Conservation (phyloP, 2,797 vertebrate genomes). For the Rhinella marina region DNA sequence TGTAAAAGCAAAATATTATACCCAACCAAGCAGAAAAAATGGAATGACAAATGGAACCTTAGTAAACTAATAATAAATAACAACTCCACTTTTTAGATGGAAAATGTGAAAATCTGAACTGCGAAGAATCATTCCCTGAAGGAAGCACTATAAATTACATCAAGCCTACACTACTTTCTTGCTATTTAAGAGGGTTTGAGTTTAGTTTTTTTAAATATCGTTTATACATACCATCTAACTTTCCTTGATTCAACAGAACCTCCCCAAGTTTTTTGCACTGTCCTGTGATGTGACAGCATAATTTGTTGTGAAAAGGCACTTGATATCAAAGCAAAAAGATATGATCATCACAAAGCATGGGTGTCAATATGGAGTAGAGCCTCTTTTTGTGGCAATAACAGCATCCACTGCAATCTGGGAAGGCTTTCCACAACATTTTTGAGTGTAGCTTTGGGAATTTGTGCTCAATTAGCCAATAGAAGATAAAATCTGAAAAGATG, state of each 20-base stretch:
- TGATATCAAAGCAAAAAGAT: neutral
- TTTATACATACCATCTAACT: neutral
- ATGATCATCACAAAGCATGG: too few species aligned
- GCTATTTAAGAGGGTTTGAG: neutral
- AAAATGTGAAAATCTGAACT: slow-evolving; percentile 8
- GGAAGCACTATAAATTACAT: neutral
- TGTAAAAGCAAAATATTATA: slow-evolving; percentile 19
- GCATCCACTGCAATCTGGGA: too few species aligned
- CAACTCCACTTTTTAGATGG: neutral
- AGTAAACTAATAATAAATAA: neutral
- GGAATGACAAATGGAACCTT: slow-evolving; percentile 24
- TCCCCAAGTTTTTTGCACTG: neutral
- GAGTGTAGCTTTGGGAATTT: too few species aligned
- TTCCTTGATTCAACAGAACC: neutral
- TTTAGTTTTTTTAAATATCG: neutral
- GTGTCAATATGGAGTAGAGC: too few species aligned
- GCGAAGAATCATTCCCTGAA: neutral
- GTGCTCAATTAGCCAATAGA: neutral
- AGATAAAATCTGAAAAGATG: too few species aligned
- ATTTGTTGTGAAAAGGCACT: neutral
- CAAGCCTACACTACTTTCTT: neutral
- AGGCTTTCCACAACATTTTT: too few species aligned
- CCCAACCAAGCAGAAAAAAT: slow-evolving; percentile 22
- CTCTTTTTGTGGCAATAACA: too few species aligned
- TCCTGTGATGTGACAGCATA: neutral